Percentiles rank a stretch among this genome's conserved stretches.
Evolutionary conservation across 2,797 vertebrate species (phyloP).

Genomic region (Falco novaeseelandiae): DNA sequence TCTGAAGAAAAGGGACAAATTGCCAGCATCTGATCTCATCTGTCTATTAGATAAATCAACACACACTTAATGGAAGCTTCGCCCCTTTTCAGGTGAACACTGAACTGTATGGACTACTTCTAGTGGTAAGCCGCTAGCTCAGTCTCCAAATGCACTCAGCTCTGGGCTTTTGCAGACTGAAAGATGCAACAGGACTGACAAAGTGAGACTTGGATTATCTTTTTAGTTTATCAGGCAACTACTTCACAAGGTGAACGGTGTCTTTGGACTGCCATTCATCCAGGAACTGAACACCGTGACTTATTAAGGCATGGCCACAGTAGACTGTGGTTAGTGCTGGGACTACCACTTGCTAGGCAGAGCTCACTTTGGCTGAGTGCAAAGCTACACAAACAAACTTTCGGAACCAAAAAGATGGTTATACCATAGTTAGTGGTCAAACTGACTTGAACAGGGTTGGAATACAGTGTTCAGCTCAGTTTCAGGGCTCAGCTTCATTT

Average conservation of each 20-base stretch:
- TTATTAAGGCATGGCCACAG: neutral
- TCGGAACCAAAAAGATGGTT: neutral
- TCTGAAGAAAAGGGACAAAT: neutral
- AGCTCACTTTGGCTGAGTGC: neutral
- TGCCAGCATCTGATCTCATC: neutral
- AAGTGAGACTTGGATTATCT: neutral
- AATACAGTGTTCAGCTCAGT: neutral
- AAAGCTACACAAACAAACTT: neutral
- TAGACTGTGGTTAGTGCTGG: neutral
- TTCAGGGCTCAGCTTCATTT: accelerated
- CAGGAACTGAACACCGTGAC: neutral
- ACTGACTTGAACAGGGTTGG: neutral
- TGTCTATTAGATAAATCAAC: neutral
- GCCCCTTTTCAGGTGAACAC: neutral
- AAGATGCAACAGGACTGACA: neutral
- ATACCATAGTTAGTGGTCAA: neutral
- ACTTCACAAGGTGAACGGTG: neutral
- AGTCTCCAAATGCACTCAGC: neutral
- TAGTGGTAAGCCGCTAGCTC: neutral
- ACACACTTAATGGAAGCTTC: neutral
- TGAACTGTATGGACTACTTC: neutral
- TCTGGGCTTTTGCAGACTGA: neutral
- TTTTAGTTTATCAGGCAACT: neutral
- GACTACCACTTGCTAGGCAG: neutral
- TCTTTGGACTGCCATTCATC: neutral